Conservation (phyloP, 2,797 vertebrate species). For the Eulemur albifrons region DNA sequence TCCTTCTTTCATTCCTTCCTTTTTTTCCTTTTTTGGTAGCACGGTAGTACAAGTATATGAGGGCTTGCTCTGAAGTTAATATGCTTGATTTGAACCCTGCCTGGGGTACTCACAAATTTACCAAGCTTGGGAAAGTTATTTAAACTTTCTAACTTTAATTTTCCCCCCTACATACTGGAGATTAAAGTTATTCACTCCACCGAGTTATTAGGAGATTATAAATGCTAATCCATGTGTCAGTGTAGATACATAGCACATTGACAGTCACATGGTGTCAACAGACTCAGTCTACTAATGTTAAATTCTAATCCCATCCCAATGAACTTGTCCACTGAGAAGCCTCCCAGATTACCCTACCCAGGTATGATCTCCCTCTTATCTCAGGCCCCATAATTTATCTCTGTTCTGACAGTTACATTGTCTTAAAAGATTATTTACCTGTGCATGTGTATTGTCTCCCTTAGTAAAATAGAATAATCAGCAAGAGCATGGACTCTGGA, state of each 20-base stretch:
- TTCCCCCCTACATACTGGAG: not conserved
- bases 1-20: not conserved
- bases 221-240: not conserved
- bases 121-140: not conserved
- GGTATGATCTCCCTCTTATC: not conserved
- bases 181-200: not conserved
- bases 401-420: not conserved
- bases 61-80: not conserved
- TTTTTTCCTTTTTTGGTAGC: not conserved
- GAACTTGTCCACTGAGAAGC: not conserved
- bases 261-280: not conserved
- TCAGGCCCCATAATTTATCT: not conserved
- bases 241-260: not conserved
- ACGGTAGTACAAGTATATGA: not conserved
- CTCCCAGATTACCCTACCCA: not conserved
- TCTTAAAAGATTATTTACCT: not conserved
- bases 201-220: not conserved
- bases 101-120: not conserved
- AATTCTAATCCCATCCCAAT: not conserved
- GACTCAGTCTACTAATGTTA: not conserved
- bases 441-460: not conserved
- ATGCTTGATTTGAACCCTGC: not conserved
- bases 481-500: not conserved
- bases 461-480: not conserved
- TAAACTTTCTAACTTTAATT: not conserved